Evolutionary conservation across 2,113 vertebrate genomes (phyloP), one percentile per base, ranked within the genome.

Genomic region (Elaphurus davidianus): DNA sequence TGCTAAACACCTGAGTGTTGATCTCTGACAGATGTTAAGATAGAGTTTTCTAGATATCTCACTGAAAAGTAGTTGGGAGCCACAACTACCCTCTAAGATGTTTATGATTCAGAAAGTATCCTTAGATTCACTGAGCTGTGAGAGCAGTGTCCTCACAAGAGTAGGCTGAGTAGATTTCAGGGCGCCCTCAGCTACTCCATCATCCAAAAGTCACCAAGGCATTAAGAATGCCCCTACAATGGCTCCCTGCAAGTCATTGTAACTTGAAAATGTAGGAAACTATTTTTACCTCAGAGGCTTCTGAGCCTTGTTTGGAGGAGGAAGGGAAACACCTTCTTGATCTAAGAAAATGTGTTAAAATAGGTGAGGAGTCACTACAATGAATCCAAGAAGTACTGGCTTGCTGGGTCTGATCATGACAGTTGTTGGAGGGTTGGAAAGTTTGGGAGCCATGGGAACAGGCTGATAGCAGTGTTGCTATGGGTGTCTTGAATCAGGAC

Each of bases 1-100:
- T 97, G 92, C 82, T 97, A 96, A 96, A 94, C 88, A 94, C 92
- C 87, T 91, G 87, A 97, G 90, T 98, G 59, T 87, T 62, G 95
- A 89, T 96, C 10, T 92, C 82, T 96, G 95, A 97, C 83, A 98
- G 90, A 98, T 52, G 33, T 85, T 87, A 97, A 97, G 79, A 94
- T 2, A 86, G 87, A 84, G 95, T 95, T 87, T 96, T 62, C 54
- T 89, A 54, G 96, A 50, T 84, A 84, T 84, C 19, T 94, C 21
- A 43, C 15, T 50, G 14, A 59, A 10, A 47, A 47, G 40, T 11
- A 2, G 33, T 30, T 45, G 11, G 43, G 60, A 78, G 40, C 55
- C 92, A 94, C 36, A 86, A 17, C 15, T 62, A 5, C 13, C 62
- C 13, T 91, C 10, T 47, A 54, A 71, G 40, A 76, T 6, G 21